Base-by-base conservation (phyloP, 2,888 invertebrate species). In the Noctua janthina region DNA sequence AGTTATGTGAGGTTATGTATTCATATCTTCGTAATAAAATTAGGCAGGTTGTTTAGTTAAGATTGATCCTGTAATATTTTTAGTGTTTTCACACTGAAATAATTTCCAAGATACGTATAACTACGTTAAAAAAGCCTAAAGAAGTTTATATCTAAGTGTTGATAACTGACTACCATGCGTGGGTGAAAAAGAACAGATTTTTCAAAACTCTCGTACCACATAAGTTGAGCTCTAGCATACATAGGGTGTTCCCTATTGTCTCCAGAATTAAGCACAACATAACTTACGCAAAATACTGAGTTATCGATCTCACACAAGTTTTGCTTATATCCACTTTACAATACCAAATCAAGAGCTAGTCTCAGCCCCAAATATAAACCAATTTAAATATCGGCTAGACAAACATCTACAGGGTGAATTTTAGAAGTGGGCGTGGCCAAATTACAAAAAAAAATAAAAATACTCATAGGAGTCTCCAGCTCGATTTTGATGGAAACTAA, bases 301-400 rank as follows among this genome's bases (percentile, higher is more conserved):
- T 68, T 72, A 35, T 39, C 8, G 49, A 73, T 43, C 39, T 77
- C 15, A 10, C 10, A 13, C 66, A 64, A 76, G 15, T 69, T 75
- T 2, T 13, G 8, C 54, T 64, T 15, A 49, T 39, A 73, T 43
- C 39, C 23, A 39, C 10, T 70, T 46, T n/a, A 46, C 23, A 79
- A 66, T 69, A 66, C 46, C 39, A 39, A 35, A 64, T 43, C 15
- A 59, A 66, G 29, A 67, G 13, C 29, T 76, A 29, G 6, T 62
- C 20, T 11, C 11, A 11, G 56, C 20, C 10, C 56, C 59, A n/a
- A n/a, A 49, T 46, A 49, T 59, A n/a, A 59, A 59, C n/a, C 5
- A 59, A 59, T 62, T 62, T 62, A 62, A 62, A 62, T 29, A 62
- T 29, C 15, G n/a, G 15, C n/a, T 6, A n/a, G 59, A 29, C 11